Base-by-base conservation (phyloP, 2,797 vertebrate genomes). In the Austrolebias charrua region DNA sequence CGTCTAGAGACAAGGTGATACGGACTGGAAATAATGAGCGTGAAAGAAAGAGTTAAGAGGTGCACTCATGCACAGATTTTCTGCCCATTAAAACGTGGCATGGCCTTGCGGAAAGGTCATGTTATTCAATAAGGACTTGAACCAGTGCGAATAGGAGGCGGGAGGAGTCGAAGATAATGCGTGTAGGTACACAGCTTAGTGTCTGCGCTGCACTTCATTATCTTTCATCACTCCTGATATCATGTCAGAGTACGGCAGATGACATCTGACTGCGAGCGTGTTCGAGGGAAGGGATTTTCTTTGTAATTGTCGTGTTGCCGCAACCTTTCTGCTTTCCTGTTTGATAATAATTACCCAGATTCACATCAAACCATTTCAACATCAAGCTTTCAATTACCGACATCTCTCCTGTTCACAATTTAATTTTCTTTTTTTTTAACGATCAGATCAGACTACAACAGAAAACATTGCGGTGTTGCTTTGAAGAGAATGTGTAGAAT, bases 101-200 rank as follows among this genome's bases (percentile, higher is more conserved):
- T 88, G 87, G 89, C 88, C 89, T 91, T 79, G 85, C 75, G 44
- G 75, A 92, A 92, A 92, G 91, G 90, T 91, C 88, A 87, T 83
- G 86, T 87, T 90, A 90, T 91, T 91, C 88, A 89, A 89, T 90
- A 88, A 91, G 86, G 84, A 89, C 63, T 78, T 76, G 77, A 88
- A 85, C 74, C 83, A 72, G 60, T 76, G 78, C 79, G 54, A 86
- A 84, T 82, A 81, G 78, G 85, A 76, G 66, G 78, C 50, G 43
- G 84, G 46, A 70, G 72, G 63, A 72, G 81, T 68, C 5, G 69
- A 73, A 79, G 83, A 83, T 84, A 81, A 86, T 81, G 75, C 66
- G 19, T 82, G 82, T 84, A 84, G 83, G 79, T 84, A 86, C 84
- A 80, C 84, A 82, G 79, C 75, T 79, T 82, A 67, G 70, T 79